Percentiles rank a stretch among this genome's conserved stretches.
These are phyloP conservation scores for Noctua janthe DNA, from an alignment of 2,888 invertebrate species.

Conservation along the genomic window DNA sequence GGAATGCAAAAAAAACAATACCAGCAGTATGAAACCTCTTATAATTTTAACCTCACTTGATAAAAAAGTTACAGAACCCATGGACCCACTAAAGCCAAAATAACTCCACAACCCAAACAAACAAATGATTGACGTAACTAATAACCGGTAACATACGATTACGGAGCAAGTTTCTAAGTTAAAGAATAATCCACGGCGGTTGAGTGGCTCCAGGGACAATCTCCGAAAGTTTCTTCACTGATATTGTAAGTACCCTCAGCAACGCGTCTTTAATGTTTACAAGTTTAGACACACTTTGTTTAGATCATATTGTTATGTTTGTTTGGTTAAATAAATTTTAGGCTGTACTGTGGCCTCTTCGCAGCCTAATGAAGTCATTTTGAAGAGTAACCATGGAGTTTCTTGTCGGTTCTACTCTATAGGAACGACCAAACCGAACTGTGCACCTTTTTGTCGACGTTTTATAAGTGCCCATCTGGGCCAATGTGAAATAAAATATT, in stretches of 20 bases:
- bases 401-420: too few species aligned
- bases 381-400: too few species aligned
- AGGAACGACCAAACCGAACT: too few species aligned
- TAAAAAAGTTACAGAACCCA: neutral
- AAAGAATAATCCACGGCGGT: constrained; percentile 54
- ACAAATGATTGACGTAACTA: constrained; percentile 37
- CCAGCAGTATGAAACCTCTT: neutral
- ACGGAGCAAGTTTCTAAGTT: constrained; percentile 45
- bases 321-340: neutral
- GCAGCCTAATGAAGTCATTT: neutral
- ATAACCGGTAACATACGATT: constrained; percentile 52
- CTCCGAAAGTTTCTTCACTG: constrained; percentile 49
- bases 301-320: constrained; percentile 33
- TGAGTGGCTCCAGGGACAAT: constrained; percentile 60
- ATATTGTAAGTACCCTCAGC: constrained; percentile 36
- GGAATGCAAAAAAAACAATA: neutral
- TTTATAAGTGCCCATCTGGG: too few species aligned
- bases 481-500: too few species aligned
- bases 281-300: constrained; percentile 35
- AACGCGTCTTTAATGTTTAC: constrained; percentile 35
- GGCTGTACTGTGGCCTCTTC: neutral
- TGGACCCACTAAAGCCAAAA: neutral
- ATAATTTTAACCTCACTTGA: neutral
- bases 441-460: too few species aligned
- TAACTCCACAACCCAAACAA: constrained; percentile 5